These are phyloP conservation scores for Scaptodrosophila lebanonensis DNA, from an alignment of 1,140 invertebrate species.

Conservation along the genomic window DNA sequence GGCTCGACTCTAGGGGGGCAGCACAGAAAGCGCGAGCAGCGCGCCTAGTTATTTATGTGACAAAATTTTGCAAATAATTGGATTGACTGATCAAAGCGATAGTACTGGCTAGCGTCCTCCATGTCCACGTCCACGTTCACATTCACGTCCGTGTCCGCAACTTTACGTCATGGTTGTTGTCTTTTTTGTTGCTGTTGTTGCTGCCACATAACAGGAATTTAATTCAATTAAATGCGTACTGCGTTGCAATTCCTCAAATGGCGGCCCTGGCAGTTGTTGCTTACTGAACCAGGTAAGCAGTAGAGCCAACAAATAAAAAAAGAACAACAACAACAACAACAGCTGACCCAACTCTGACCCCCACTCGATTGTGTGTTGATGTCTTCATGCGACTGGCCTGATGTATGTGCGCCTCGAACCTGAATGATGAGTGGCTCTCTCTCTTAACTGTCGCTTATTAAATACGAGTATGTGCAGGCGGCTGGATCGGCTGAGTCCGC, in stretches of 20 bases:
- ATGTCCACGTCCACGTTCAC: too few relatives aligned
- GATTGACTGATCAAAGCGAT: slow-evolving; percentile 77
- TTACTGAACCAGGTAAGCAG: slow-evolving; percentile 33
- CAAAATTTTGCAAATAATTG: slow-evolving; percentile 78
- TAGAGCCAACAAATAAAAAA: slow-evolving; percentile 28
- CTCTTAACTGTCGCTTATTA: slow-evolving; percentile 65
- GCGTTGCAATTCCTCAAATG: slow-evolving; percentile 70
- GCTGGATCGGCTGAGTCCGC: slow-evolving; percentile 30
- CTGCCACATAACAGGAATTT: slow-evolving; percentile 60
- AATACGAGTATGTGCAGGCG: slow-evolving; percentile 60
- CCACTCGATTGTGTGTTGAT: slow-evolving; percentile 25
- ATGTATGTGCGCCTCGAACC: slow-evolving; percentile 29
- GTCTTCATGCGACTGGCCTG: slow-evolving; percentile 55
- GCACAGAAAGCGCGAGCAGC: slow-evolving; percentile 3
- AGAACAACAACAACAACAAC: slow-evolving; percentile 57
- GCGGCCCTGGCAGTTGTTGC: slow-evolving; percentile 45
- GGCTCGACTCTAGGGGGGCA: slow-evolving; percentile 27
- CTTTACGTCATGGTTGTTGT: too few relatives aligned
- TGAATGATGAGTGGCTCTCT: slow-evolving; percentile 54
- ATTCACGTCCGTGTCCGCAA: too few relatives aligned
- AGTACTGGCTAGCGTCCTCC: too few relatives aligned
- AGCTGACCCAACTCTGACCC: slow-evolving; percentile 21
- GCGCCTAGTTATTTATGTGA: slow-evolving; percentile 77
- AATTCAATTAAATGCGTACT: slow-evolving; percentile 77
- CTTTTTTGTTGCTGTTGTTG: too few relatives aligned